These are phyloP conservation scores for Bathynomus jamesi DNA, from an alignment of 1,140 invertebrate genomes.

Conservation along the genomic window DNA sequence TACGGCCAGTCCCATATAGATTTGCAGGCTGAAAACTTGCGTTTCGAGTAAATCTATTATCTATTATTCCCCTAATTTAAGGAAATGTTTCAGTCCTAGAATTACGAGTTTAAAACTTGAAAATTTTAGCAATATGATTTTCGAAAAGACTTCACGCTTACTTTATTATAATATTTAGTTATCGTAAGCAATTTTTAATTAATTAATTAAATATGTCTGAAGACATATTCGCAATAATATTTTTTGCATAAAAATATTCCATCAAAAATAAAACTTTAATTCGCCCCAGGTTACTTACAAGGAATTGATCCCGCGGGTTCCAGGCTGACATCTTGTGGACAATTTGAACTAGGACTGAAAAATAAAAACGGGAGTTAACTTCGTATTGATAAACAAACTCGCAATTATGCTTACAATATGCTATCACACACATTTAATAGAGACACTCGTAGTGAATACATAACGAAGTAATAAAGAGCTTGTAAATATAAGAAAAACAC, in stretches of 20 bases:
- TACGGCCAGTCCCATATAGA: too few relatives aligned
- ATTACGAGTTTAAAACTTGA: neutral
- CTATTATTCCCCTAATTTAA: too few relatives aligned
- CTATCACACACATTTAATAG: too few relatives aligned
- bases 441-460: too few relatives aligned
- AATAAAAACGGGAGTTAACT: too few relatives aligned
- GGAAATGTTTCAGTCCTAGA: too few relatives aligned
- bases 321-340: neutral
- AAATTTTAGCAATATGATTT: neutral
- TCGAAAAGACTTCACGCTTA: neutral
- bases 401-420: too few relatives aligned
- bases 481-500: too few relatives aligned
- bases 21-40: too few relatives aligned
- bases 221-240: neutral
- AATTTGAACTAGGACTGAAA: neutral
- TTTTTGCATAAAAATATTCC: neutral
- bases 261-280: neutral
- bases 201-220: neutral
- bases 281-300: neutral
- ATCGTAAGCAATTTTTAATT: neutral
- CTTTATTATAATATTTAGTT: neutral
- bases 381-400: too few relatives aligned
- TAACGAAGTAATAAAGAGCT: too few relatives aligned
- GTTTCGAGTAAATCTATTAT: too few relatives aligned
- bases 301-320: neutral